These are phyloP conservation scores for Macaca nemestrina DNA, from an alignment of 2,113 vertebrate species.

Conservation along the genomic window DNA sequence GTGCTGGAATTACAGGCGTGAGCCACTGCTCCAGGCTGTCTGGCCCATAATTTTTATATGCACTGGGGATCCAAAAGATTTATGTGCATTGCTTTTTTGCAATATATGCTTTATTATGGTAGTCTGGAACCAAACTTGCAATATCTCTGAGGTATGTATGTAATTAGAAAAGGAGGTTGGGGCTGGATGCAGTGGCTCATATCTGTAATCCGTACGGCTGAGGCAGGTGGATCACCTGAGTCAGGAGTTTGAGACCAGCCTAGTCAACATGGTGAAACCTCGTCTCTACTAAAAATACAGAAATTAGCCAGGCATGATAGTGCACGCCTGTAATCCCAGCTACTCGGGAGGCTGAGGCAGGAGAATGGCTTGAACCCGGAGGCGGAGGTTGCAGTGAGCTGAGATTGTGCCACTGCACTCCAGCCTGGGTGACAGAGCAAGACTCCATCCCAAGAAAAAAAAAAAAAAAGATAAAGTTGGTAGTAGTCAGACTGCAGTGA, in stretches of 20 bases:
- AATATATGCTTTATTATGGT: neutral
- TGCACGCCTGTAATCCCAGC: neutral
- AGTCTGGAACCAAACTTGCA: neutral
- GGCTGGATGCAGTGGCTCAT: neutral
- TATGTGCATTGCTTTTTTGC: neutral
- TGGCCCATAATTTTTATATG: neutral
- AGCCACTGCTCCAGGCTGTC: too few relatives aligned
- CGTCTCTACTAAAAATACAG: neutral
- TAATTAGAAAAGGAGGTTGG: neutral
- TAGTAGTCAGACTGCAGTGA: neutral
- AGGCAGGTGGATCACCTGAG: neutral
- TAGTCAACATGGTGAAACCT: neutral
- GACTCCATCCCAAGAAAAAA: neutral
- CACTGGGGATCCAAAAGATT: neutral
- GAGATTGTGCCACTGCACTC: neutral
- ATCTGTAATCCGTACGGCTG: neutral
- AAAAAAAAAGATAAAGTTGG: neutral
- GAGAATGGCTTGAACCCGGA: neutral
- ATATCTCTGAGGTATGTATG: neutral
- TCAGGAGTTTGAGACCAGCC: neutral
- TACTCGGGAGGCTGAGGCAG: neutral
- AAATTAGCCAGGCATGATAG: neutral
- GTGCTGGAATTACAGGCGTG: too few relatives aligned
- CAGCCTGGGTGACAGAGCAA: neutral
- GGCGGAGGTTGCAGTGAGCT: neutral